These are phyloP conservation scores for Ormia ochracea DNA, from an alignment of 2,888 invertebrate species.

Conservation along the genomic window DNA sequence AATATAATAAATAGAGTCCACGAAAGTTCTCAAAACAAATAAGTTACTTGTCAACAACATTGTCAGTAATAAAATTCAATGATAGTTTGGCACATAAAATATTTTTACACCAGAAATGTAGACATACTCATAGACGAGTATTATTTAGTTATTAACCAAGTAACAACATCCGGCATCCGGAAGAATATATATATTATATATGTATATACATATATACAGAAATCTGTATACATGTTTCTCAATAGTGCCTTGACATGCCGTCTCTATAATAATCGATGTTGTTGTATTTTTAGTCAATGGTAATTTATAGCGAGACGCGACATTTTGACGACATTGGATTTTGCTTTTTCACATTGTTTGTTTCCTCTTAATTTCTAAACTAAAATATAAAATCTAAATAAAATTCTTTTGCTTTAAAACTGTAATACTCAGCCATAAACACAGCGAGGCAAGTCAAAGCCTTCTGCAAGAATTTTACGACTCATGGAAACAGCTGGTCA, in stretches of 20 bases:
- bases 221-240: too few relatives aligned
- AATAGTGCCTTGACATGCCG: conserved; percentile 4
- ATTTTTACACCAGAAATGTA: not conserved
- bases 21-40: too few relatives aligned
- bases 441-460: conserved; percentile 5
- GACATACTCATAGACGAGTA: not conserved
- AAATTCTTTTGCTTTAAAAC: conserved; percentile 4
- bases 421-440: not conserved
- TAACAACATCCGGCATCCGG: not conserved
- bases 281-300: conserved; percentile 34
- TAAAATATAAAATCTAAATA: conserved; percentile 5
- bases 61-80: not conserved
- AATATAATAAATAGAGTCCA: not conserved
- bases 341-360: conserved; percentile 1
- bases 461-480: not conserved
- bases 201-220: too few relatives aligned
- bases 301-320: conserved; percentile 49
- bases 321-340: conserved; percentile 53
- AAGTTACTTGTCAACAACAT: not conserved
- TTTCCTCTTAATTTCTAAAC: conserved; percentile 22
- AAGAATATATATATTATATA: too few relatives aligned
- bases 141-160: not conserved
- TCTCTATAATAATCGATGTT: conserved; percentile 37
- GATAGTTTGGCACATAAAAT: not conserved
- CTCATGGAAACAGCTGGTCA: conserved; percentile 35